These are phyloP conservation scores for Geococcyx californianus DNA, from an alignment of 2,113 vertebrate genomes.

Conservation along the genomic window DNA sequence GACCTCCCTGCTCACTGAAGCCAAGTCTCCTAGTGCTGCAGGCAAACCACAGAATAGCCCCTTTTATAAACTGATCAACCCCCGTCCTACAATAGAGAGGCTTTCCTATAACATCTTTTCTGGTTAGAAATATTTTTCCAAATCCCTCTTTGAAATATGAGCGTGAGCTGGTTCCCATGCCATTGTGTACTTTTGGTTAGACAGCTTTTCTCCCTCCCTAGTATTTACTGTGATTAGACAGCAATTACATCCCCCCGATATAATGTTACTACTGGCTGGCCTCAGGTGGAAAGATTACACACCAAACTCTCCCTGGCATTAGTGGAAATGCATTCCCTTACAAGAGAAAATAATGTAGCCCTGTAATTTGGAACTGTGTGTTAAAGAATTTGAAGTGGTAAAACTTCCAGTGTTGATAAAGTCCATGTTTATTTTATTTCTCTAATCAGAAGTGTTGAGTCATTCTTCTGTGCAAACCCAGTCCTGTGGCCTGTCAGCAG, in stretches of 20 bases:
- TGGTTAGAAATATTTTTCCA: not conserved
- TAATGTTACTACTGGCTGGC: not conserved
- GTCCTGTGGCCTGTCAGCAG: not conserved
- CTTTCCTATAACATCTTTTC: not conserved
- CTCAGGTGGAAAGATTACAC: not conserved
- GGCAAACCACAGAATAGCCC: not conserved
- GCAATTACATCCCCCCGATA: not conserved
- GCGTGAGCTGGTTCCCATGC: not conserved
- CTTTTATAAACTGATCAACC: not conserved
- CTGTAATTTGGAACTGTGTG: not conserved
- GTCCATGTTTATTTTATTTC: not conserved
- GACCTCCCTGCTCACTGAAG: not conserved
- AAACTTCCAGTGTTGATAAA: not conserved
- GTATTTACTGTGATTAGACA: not conserved
- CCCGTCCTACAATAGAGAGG: not conserved
- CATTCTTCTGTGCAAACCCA: not conserved
- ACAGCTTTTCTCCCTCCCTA: not conserved
- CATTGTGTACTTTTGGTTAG: not conserved
- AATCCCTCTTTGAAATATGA: not conserved
- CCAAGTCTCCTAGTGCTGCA: not conserved
- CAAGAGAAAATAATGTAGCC: not conserved
- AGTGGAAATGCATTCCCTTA: not conserved
- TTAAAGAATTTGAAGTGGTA: not conserved
- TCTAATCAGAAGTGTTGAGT: not conserved
- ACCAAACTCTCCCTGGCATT: not conserved